Base-by-base conservation (phyloP, 2,113 vertebrate species). In the Lepidothrix coronata region DNA sequence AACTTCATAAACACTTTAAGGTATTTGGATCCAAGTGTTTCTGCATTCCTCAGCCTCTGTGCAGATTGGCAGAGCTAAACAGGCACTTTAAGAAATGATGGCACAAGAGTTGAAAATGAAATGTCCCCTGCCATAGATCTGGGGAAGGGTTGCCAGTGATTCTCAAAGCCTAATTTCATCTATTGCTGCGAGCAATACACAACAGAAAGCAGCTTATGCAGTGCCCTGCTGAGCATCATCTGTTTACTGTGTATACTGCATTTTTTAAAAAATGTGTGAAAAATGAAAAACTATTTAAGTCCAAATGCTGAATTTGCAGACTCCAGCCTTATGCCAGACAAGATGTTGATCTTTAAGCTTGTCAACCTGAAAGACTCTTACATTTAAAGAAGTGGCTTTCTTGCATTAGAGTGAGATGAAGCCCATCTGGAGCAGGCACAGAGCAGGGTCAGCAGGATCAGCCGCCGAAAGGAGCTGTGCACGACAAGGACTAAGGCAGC, bases 161-260 rank as follows among this genome's bases (percentile, higher is more conserved):
- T 92, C 72, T 58, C 25, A 76, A 88, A 95, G 48, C 85, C 67
- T 79, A 92, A 97, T 95, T 97, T 96, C 90, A 95, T 82, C 92
- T 71, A 74, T 84, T 54, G 59, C 59, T 4, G 35, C 59, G 55
- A 96, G 67, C 71, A 85, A 95, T 44, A 79, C 77, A 93, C 72
- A 89, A 78, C 57, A 96, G 96, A 91, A 97, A 96, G 68, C 88
- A 49, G 84, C 95, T 91, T 97, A 91, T 75, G 61, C 91, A 85
- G 73, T 88, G 92, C 92, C 97, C 94, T 96, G 94, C 94, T 96
- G 96, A 96, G 95, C 92, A 96, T 93, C 94, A 96, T 96, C 97
- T 98, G 96, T 91, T 93, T 93, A 74, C 65, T 73, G 75, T 89
- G 65, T 79, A 85, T 35, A 93, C 89, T 85, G 90, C 90, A 78